Evolutionary conservation across 2,797 vertebrate species (phyloP).

Genomic region (Catostomus latipinnis): DNA sequence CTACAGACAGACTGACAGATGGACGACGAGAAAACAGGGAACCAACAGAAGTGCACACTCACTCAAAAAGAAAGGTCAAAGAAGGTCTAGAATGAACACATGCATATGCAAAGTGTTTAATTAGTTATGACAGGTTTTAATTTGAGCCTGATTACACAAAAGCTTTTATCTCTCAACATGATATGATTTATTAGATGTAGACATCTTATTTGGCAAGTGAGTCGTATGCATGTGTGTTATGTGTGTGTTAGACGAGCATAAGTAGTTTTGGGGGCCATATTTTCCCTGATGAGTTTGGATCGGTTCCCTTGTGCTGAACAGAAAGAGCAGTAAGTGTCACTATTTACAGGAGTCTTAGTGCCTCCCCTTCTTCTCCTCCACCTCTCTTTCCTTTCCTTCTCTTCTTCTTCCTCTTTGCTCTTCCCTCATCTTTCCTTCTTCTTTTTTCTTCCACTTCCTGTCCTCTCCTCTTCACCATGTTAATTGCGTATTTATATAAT

Average conservation of each 20-base stretch:
- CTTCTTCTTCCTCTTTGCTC: too few relatives aligned
- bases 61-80: constrained; percentile 32
- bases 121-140: too few relatives aligned
- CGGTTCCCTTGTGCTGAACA: constrained; percentile 43
- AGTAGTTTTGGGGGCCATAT: constrained; percentile 50
- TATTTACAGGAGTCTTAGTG: constrained; percentile 20
- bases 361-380: not conserved
- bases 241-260: constrained; percentile 43
- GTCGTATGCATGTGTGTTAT: constrained; percentile 21
- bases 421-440: not conserved
- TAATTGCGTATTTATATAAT: constrained; percentile 57
- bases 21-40: constrained; percentile 70
- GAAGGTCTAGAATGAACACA: constrained; percentile 11
- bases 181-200: not conserved
- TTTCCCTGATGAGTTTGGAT: constrained; percentile 54
- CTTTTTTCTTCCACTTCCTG: not conserved
- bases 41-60: constrained; percentile 15
- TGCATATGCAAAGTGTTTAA: not conserved
- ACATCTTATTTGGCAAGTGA: not conserved
- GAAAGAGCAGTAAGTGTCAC: constrained; percentile 47
- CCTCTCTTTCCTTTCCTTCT: too few relatives aligned
- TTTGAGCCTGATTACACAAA: not conserved
- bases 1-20: constrained; percentile 80
- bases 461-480: constrained; percentile 14
- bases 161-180: not conserved